Evolutionary conservation across 1,140 invertebrate species (phyloP), one percentile per base, ranked within the genome.

Genomic region (Battus philenor): DNA sequence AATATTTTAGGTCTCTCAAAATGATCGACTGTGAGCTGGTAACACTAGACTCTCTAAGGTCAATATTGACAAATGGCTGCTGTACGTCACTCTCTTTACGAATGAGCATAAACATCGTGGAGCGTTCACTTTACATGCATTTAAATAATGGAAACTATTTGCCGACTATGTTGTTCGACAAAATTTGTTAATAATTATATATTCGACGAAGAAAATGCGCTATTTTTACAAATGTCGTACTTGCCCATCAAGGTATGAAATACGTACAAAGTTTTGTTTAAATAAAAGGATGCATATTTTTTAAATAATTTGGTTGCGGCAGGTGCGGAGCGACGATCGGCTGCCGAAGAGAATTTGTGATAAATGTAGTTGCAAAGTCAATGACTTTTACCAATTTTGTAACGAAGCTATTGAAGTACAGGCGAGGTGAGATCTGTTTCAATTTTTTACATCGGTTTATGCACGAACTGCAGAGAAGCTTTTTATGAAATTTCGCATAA

Each of bases 301-400:
- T 24, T 47, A 43, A 33, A 30, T 34, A 18, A 34, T 50, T 33
- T 48, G 26, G 34, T 68, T 51, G 85, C 30, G 33, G 11, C 66
- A 91, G 90, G 86, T 91, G 24, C 68, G 73, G 18, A 87, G 85
- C 57, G 87, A 89, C 52, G 90, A 91, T 55, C 88, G 86, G 61
- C 74, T 91, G 54, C 89, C 90, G 9, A 89, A 90, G 67, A 90
- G 89, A 61, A 87, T 91, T 59, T 90, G 90, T 61, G 86, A 90
- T 46, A 86, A 86, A 13, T 91, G 90, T 63, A 87, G 89, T 54
- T 89, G 87, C 65, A 90, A 90, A 87, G 83, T 91, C 64, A 89
- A 90, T 63, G 88, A 89, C 68, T 86, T 88, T 70, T 91, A 90
- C 70, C 86, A 90, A 68, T 91, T 91, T 74, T 90, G 89, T 73